A percentile compares a stretch with the other conserved stretches of the same genome.
These are phyloP conservation scores for Silurus glanis DNA, from an alignment of 2,113 vertebrate species.

Conservation along the genomic window DNA sequence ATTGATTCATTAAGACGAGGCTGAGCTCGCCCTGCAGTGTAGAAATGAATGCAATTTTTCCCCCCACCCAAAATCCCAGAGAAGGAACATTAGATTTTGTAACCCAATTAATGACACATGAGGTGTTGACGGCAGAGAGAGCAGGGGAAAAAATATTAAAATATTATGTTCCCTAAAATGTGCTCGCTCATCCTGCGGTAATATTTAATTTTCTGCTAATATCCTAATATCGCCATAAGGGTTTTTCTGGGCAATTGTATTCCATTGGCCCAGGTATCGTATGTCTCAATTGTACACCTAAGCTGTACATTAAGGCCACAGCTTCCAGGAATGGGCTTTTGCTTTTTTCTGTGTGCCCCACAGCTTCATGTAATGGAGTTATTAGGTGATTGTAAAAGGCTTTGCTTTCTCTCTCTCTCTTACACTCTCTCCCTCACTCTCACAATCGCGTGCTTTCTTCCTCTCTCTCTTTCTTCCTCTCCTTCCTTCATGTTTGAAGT, in stretches of 20 bases:
- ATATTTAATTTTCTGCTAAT: conserved; percentile 79
- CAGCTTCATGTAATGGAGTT: conserved; percentile 76
- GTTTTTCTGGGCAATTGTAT: conserved; percentile 69
- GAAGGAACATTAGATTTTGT: conserved; percentile 68
- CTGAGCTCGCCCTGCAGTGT: conserved; percentile 47
- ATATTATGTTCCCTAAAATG: conserved; percentile 71
- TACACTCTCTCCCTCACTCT: conserved; percentile 57
- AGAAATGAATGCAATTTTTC: conserved; percentile 38
- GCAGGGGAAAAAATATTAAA: conserved; percentile 32
- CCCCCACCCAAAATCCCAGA: conserved; percentile 57
- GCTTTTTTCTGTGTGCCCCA: conserved; percentile 66
- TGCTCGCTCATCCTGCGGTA: conserved; percentile 68
- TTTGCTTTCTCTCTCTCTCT: conserved; percentile 60
- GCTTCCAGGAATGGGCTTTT: conserved; percentile 74
- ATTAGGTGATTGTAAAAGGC: conserved; percentile 80
- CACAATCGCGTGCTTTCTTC: neutral
- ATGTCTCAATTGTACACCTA: conserved; percentile 79
- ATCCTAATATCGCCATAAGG: conserved; percentile 71
- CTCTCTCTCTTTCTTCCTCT: conserved; percentile 21
- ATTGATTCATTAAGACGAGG: conserved; percentile 59
- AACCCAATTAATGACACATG: conserved; percentile 73
- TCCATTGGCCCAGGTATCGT: conserved; percentile 72
- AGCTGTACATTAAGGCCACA: conserved; percentile 75
- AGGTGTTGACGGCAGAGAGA: conserved; percentile 68
- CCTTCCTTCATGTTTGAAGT: conserved; percentile 62